A percentile compares a stretch with the other conserved stretches of the same genome.
These are phyloP conservation scores for Ceyx melanurus DNA, from an alignment of 2,113 vertebrate genomes.

Conservation along the genomic window DNA sequence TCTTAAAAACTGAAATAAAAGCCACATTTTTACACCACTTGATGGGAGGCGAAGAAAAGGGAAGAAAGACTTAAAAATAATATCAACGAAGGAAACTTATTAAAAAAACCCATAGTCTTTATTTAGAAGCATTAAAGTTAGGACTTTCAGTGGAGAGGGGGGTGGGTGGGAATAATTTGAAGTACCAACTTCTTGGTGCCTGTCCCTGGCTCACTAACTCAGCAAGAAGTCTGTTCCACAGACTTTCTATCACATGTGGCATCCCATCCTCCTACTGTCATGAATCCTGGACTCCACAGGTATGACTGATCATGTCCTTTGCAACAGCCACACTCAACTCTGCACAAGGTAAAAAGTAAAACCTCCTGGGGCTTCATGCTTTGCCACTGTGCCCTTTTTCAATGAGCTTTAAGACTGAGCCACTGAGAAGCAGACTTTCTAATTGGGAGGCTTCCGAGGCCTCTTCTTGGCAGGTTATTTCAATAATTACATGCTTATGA, in stretches of 20 bases:
- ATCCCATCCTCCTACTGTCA: not conserved
- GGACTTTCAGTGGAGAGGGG: not conserved
- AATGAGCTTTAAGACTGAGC: not conserved
- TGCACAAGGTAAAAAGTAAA: not conserved
- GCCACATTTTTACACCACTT: conserved; percentile 43
- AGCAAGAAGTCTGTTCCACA: not conserved
- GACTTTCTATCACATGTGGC: not conserved
- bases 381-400: not conserved
- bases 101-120: not conserved
- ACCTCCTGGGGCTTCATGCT: fast-evolving
- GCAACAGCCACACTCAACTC: not conserved
- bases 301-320: not conserved
- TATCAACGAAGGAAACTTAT: not conserved
- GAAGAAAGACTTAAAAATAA: conserved; percentile 29
- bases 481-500: not conserved
- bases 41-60: conserved; percentile 19
- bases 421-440: not conserved
- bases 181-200: not conserved
- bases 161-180: not conserved
- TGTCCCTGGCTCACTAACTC: not conserved
- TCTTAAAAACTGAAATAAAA: conserved; percentile 55
- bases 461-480: not conserved
- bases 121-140: conserved; percentile 32
- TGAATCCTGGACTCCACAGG: not conserved
- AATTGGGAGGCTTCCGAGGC: not conserved